Conservation (phyloP, 2,888 invertebrate genomes). For the Mechanitis mazaeus region DNA sequence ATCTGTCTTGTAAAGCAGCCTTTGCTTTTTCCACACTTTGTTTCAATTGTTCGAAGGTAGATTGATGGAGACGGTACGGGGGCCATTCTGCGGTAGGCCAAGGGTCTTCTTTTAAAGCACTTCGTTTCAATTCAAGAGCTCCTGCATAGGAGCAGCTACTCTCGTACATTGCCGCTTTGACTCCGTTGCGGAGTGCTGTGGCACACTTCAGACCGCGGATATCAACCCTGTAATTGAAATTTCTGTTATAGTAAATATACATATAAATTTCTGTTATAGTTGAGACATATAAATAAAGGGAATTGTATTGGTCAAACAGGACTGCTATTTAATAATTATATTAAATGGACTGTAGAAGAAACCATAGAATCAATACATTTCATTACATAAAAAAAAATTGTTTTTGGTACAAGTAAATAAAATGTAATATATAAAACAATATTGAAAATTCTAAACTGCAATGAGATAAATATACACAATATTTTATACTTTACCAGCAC, state of each 20-base stretch:
- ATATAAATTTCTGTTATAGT: neutral
- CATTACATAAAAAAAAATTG: no score
- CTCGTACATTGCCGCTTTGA: conserved; percentile 87
- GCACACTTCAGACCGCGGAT: conserved; percentile 65
- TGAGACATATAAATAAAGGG: no score
- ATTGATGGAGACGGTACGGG: conserved; percentile 88
- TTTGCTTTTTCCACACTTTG: conserved; percentile 94
- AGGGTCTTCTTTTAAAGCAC: conserved; percentile 75
- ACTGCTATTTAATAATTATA: no score
- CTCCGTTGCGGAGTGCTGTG: conserved; percentile 56
- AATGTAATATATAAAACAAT: no score
- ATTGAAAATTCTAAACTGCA: no score
- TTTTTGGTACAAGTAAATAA: no score
- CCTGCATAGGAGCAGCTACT: conserved; percentile 95
- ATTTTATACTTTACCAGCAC: no score
- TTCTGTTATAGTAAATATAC: no score
- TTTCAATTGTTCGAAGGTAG: conserved; percentile 92
- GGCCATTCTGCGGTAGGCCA: conserved; percentile 84
- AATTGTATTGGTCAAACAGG: no score
- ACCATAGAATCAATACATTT: no score
- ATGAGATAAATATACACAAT: no score
- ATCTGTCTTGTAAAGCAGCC: conserved; percentile 86
- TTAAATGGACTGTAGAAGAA: no score
- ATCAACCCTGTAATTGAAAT: conserved; percentile 51
- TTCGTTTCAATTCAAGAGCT: conserved; percentile 85